phyloP scores from a whole-genome alignment of 2,797 vertebrate species.

The Coracias cyanogaster region DNA sequence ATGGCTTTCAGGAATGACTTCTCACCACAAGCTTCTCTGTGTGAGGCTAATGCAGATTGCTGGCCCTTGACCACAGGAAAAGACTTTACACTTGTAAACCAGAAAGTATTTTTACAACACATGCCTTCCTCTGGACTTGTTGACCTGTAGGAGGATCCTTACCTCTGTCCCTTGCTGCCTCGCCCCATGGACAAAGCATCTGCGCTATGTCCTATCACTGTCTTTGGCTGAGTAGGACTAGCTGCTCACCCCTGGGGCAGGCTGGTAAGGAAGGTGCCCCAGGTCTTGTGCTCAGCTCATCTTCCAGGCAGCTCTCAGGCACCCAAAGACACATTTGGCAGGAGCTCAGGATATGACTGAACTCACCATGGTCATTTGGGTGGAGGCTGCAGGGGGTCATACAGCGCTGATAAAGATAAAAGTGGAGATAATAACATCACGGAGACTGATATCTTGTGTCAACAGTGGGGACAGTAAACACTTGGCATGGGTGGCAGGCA shows the following conservation, averaged over 20 bases:
- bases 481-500: background rate
- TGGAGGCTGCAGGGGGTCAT: background rate
- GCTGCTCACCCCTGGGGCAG: background rate
- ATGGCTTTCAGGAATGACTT: constrained; percentile 12
- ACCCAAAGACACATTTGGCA: background rate
- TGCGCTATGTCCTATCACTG: fast-evolving
- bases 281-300: background rate
- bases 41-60: background rate
- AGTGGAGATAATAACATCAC: background rate
- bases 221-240: background rate
- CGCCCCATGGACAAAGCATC: background rate
- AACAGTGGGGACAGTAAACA: background rate
- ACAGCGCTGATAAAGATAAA: background rate
- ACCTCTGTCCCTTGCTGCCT: background rate
- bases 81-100: background rate
- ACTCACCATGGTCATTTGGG: background rate
- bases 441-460: background rate
- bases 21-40: background rate
- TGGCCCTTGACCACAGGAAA: constrained; percentile 1
- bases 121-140: background rate
- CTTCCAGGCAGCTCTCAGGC: background rate
- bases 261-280: background rate
- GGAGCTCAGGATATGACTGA: background rate
- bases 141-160: background rate
- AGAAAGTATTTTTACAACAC: background rate